A percentile compares a stretch with the other conserved stretches of the same genome.
Conservation (phyloP, 2,113 vertebrate genomes). For the Hippocampus comes region DNA sequence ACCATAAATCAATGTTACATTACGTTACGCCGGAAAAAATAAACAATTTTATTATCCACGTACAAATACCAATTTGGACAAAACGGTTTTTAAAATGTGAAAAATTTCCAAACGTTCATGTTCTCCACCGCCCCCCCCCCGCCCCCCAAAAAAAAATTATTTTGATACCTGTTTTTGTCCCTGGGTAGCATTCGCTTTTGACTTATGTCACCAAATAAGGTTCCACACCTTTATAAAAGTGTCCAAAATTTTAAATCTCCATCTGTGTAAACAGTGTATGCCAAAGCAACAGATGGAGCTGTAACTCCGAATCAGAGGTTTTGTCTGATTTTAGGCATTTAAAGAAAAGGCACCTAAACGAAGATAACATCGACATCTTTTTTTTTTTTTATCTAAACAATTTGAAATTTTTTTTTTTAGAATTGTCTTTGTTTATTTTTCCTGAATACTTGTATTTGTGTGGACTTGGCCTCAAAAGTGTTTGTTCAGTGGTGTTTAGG, state of each 20-base stretch:
- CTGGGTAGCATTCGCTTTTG: not conserved
- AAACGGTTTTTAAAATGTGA: too few relatives aligned
- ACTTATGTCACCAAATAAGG: not conserved
- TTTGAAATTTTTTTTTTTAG: not conserved
- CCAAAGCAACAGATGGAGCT: not conserved
- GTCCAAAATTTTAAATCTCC: not conserved
- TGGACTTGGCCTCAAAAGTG: not conserved
- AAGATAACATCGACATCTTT: not conserved
- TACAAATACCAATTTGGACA: too few relatives aligned
- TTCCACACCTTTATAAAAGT: not conserved
- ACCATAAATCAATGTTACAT: not conserved
- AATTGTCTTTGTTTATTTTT: slow-evolving; percentile 10
- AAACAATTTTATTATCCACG: not conserved
- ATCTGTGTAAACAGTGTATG: not conserved
- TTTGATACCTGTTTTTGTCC: not conserved
- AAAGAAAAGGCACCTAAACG: not conserved
- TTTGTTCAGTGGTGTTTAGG: slow-evolving; percentile 43
- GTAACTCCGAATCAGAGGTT: not conserved
- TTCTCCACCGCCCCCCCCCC: not conserved
- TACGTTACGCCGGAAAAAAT: not conserved
- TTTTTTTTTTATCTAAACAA: not conserved
- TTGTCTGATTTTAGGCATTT: not conserved
- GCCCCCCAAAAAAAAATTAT: too few relatives aligned
- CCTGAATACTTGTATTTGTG: slow-evolving; percentile 1
- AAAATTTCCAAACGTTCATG: too few relatives aligned